These are phyloP conservation scores for Mus pahari DNA, from an alignment of 2,113 vertebrate genomes.

Conservation along the genomic window DNA sequence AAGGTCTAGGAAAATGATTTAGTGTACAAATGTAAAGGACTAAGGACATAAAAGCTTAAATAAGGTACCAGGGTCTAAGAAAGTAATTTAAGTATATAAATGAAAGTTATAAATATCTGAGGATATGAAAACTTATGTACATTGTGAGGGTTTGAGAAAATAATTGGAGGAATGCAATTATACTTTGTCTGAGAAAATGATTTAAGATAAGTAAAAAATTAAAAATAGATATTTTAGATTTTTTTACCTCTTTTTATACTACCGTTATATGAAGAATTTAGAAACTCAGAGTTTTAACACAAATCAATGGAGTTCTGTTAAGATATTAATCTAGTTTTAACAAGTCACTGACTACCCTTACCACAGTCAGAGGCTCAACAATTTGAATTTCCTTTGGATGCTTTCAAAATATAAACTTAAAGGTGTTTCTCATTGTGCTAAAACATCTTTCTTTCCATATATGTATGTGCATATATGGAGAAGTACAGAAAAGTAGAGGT, in stretches of 20 bases:
- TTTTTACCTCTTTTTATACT: neutral
- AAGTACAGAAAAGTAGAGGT: too few relatives aligned
- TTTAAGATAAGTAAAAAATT: too few relatives aligned
- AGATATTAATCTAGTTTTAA: neutral
- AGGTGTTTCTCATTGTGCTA: too few relatives aligned
- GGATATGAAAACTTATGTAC: neutral
- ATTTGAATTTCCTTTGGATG: too few relatives aligned
- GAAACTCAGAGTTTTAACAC: neutral
- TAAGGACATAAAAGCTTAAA: neutral
- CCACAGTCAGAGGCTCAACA: too few relatives aligned
- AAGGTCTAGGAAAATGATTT: neutral
- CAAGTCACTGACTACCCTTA: slow-evolving; percentile 79
- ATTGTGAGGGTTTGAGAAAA: neutral
- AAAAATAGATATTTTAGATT: neutral
- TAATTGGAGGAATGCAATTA: neutral
- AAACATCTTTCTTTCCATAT: too few relatives aligned
- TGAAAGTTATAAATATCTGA: neutral
- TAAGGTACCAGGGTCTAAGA: neutral
- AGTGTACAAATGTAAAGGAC: neutral
- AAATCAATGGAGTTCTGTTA: neutral
- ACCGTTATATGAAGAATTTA: neutral
- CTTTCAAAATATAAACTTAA: too few relatives aligned
- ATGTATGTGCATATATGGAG: too few relatives aligned
- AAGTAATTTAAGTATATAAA: neutral
- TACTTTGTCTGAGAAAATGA: too few relatives aligned